These are phyloP conservation scores for Drosophila ustulata DNA, from an alignment of 2,888 invertebrate genomes.

Conservation along the genomic window DNA sequence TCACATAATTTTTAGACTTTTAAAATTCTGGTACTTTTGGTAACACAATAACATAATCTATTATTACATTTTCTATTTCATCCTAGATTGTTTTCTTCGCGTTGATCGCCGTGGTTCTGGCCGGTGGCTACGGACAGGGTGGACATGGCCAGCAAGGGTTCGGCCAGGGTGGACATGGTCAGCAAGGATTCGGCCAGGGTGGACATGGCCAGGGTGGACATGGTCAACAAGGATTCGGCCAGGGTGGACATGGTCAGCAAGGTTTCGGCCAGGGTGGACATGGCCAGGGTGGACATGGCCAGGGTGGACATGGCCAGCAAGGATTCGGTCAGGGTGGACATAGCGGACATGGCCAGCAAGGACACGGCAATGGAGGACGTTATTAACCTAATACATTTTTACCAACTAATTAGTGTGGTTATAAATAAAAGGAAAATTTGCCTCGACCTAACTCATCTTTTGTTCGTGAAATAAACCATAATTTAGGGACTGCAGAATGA, in stretches of 20 bases:
- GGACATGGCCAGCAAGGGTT: slow-evolving; percentile 36
- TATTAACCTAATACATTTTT: slow-evolving; percentile 6
- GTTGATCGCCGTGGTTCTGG: slow-evolving; percentile 62
- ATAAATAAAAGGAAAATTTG: too few relatives aligned
- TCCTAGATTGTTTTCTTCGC: slow-evolving; percentile 65
- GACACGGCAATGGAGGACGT: slow-evolving; percentile 13
- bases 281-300: slow-evolving; percentile 27
- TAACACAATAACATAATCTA: too few relatives aligned
- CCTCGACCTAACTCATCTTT: too few relatives aligned
- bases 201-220: slow-evolving; percentile 32
- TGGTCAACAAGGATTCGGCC: slow-evolving; percentile 39
- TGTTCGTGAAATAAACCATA: neutral
- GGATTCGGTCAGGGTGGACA: slow-evolving; percentile 37
- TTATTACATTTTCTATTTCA: neutral
- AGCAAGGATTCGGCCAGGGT: slow-evolving; percentile 35
- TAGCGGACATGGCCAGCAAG: slow-evolving; percentile 31
- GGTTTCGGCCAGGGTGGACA: slow-evolving; percentile 38
- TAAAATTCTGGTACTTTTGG: neutral
- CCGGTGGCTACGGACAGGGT: slow-evolving; percentile 31
- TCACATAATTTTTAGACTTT: neutral
- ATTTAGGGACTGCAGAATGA: too few relatives aligned
- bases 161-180: slow-evolving; percentile 39
- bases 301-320: slow-evolving; percentile 43
- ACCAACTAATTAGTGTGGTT: too few relatives aligned
- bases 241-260: slow-evolving; percentile 43